phyloP scores from a whole-genome alignment of 2,113 vertebrate species.

The Aldabrachelys gigantea region DNA sequence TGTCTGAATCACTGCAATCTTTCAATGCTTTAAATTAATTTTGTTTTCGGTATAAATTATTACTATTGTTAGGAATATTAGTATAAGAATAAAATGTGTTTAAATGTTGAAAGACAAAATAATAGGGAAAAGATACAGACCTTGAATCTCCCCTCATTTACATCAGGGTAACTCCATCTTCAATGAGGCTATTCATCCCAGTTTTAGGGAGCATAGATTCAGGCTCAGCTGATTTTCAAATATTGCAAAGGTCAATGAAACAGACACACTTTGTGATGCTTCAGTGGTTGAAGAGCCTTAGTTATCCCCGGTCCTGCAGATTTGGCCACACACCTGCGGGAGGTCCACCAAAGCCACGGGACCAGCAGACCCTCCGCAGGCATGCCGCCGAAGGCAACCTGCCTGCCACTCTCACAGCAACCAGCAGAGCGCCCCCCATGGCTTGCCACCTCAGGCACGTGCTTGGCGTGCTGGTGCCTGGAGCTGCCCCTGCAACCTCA shows the following conservation, averaged over 20 bases:
- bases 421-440: no score
- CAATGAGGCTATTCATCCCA: neutral
- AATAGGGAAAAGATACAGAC: neutral
- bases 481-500: neutral
- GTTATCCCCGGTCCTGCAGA: neutral
- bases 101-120: neutral
- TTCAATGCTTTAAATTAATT: neutral
- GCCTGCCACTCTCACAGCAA: no score
- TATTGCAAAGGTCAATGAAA: neutral
- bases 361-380: no score
- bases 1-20: neutral
- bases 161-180: neutral
- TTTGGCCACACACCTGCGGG: no score
- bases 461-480: no score
- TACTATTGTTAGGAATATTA: neutral
- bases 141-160: neutral
- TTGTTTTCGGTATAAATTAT: neutral
- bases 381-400: no score
- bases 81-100: neutral
- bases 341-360: no score
- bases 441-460: no score
- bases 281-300: neutral
- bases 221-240: neutral
- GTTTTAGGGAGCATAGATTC: neutral
- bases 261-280: no score